Base-by-base conservation (phyloP, 2,113 vertebrate species). In the Ginglymostoma cirratum region DNA sequence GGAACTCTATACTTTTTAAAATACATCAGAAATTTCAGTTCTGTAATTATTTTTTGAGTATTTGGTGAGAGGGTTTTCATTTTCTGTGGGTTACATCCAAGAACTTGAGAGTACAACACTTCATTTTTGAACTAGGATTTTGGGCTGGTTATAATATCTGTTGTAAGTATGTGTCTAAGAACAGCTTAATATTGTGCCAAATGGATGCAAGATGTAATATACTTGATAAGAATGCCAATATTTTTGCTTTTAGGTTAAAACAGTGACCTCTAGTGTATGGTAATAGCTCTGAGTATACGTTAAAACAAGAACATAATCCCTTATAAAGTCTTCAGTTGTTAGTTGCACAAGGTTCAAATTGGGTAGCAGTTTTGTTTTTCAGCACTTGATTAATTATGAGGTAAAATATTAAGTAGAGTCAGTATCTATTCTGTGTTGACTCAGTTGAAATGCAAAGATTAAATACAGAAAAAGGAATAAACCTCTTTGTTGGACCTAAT, bases 241-340 rank as follows among this genome's bases (percentile, higher is more conserved):
- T 52, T 34, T 95, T 72, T 95, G 24, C 69, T 95, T 95, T 52
- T 34, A 70, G 94, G 94, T 45, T 95, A 95, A 52, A 70, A 94
- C 67, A 70, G 94, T 95, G 94, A 95, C 67, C 94, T 95, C 94
- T 95, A 95, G 94, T 95, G 24, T 72, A 17, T 69, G 30, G 23
- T 45, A 76, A n/a, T 76, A n/a, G 30, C 34, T 34, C 72, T 34
- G 5, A 48, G 70, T 95, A 30, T 95, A 72, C 42, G 15, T 42
- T 72, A 24, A 17, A 95, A 95, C 38, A 95, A 21, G 61, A 94
- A 70, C 42, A 94, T 38, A 94, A 45, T 72, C 23, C 27, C 52
- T 72, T 72, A 72, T 76, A 95, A 95, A 76, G 27, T 76, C 94
- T 95, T 72, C 67, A 70, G 21, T 3, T 70, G 24, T 48, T 10